phyloP scores from a whole-genome alignment of 2,113 vertebrate species.

The Sigmodon hispidus region DNA sequence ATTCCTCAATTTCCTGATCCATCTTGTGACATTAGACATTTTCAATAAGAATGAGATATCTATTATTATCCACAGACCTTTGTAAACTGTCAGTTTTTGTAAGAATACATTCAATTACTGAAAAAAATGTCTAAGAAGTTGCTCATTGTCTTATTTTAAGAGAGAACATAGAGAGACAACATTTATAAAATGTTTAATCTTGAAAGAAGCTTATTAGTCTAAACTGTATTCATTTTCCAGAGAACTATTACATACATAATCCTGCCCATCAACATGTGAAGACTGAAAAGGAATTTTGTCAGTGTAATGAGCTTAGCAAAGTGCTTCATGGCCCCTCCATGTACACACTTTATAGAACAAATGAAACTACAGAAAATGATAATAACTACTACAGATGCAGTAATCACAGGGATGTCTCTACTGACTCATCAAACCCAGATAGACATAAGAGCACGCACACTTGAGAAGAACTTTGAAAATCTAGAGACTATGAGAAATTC shows the following conservation, averaged over 20 bases:
- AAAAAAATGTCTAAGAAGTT: background rate
- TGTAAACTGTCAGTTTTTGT: background rate
- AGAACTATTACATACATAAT: background rate
- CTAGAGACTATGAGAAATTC: background rate
- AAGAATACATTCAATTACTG: background rate
- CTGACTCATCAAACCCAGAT: background rate
- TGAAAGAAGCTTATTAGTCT: background rate
- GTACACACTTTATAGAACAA: background rate
- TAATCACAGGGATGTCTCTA: background rate
- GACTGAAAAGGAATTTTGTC: background rate
- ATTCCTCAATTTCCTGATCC: background rate
- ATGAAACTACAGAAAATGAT: background rate
- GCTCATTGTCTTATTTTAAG: background rate
- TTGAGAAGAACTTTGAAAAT: background rate
- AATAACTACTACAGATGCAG: background rate
- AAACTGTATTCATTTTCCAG: background rate
- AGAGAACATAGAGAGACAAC: background rate
- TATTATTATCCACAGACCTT: background rate
- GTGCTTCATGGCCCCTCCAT: background rate
- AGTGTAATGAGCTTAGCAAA: background rate
- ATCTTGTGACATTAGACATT: background rate
- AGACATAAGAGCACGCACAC: background rate
- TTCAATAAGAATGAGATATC: background rate
- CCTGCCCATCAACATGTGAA: background rate
- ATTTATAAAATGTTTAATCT: background rate